Conservation (phyloP, 2,888 invertebrate genomes). For the Polietes domitor region DNA sequence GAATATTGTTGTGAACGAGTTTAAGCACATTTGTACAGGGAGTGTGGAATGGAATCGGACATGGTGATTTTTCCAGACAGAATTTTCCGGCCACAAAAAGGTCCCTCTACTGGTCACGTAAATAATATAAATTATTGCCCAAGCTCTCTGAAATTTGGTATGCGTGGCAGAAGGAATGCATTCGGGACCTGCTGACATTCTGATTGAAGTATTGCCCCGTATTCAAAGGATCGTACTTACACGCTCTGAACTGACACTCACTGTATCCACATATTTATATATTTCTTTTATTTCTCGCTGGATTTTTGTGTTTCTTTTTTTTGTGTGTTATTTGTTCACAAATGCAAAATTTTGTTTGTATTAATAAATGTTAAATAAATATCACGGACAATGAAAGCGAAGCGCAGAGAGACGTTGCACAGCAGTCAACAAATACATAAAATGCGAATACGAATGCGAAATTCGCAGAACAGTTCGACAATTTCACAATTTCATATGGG, state of each 20-base stretch:
- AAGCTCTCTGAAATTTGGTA: no score
- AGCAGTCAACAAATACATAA: not conserved
- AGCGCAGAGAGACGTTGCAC: conserved; percentile 24
- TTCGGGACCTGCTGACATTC: no score
- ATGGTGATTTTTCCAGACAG: no score
- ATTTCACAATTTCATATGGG: conserved; percentile 64
- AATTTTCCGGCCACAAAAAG: no score
- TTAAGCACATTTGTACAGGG: not conserved
- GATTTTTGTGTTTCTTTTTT: conserved; percentile 7
- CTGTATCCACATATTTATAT: no score
- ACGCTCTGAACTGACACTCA: no score
- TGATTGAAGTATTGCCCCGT: no score
- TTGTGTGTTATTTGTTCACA: conserved; percentile 16
- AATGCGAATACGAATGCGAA: conserved; percentile 3
- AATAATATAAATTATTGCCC: no score
- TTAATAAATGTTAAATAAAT: conserved; percentile 61
- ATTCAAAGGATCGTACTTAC: no score
- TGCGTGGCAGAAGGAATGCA: no score
- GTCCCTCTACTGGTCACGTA: no score
- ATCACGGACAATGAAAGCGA: conserved; percentile 26
- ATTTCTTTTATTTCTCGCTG: not conserved
- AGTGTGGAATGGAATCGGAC: not conserved
- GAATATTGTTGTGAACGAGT: conserved; percentile 33
- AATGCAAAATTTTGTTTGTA: conserved; percentile 48
- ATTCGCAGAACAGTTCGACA: conserved; percentile 21